A percentile compares a stretch with the other conserved stretches of the same genome.
phyloP scores from a whole-genome alignment of 2,113 vertebrate species.

The Triplophysa dalaica region DNA sequence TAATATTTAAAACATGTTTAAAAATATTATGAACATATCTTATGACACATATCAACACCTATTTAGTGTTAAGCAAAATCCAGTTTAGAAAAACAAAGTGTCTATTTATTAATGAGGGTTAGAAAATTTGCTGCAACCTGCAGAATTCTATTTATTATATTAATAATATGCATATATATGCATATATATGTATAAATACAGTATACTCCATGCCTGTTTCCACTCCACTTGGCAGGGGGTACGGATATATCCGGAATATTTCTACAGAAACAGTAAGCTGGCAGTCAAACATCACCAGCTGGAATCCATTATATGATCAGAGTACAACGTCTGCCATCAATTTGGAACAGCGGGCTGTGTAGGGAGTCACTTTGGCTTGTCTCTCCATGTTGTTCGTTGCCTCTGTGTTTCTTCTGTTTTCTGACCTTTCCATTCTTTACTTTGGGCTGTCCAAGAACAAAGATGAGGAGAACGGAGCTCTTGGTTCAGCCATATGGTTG shows the following conservation, averaged over 20 bases:
- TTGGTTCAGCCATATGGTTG: background rate
- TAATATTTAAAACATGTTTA: constrained; percentile 1
- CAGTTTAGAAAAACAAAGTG: background rate
- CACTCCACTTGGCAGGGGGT: constrained; percentile 8
- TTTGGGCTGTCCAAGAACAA: background rate
- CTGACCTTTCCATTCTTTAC: constrained; percentile 4
- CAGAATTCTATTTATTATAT: background rate
- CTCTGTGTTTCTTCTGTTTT: constrained; percentile 12
- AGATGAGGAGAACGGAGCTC: background rate
- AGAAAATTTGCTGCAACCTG: background rate
- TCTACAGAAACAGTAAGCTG: constrained; percentile 45
- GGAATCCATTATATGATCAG: constrained; percentile 71
- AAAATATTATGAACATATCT: no score
- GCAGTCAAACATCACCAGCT: constrained; percentile 62
- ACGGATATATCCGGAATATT: constrained; percentile 49
- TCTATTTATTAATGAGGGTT: background rate
- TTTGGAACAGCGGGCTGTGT: constrained; percentile 62
- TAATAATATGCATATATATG: no score
- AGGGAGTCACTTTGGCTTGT: constrained; percentile 50
- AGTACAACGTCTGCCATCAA: constrained; percentile 68
- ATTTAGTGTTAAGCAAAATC: no score
- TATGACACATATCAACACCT: background rate
- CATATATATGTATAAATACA: no score
- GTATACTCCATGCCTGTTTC: background rate
- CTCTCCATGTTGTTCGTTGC: background rate